Evolutionary conservation across 2,888 invertebrate species (phyloP), one percentile per base, ranked within the genome.

Genomic region (Noctua comes): DNA sequence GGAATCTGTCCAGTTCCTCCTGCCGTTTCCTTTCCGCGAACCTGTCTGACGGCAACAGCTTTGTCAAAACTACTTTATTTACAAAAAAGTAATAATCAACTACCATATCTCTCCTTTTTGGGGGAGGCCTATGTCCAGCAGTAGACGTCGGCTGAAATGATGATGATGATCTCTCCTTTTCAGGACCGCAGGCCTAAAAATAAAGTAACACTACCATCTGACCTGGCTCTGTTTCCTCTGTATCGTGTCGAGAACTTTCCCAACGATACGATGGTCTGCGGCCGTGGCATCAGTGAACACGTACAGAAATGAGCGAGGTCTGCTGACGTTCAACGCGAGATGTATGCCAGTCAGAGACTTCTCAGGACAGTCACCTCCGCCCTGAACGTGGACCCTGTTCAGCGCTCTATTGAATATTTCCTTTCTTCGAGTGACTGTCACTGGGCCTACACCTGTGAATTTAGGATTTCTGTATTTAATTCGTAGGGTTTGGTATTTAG

Each of bases 271-370:
- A 88, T 97, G 97, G 91, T 98, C 98, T 75, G 97, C 97, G 0
- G 98, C 97, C 0, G 98, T 97, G 1, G 98, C 98, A 90, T 98
- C 98, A 3, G 98, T 98, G 92, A 98, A 98, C 46, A 98, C 98
- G 89, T 98, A 98, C 62, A 98, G 96, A 91, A 97, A 98, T 0
- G 98, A 98, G 77, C 97, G 96, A 0, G 98, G 98, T 24, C 97
- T 94, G 64, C 98, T 97, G 18, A 97, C 97, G 88, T 97, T 97
- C 54, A 98, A 93, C 0, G 98, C 98, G 80, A 97, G 92, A 76
- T 97, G 97, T 62, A 98, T 97, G n/a, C 98, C 98, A 0, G 97
- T 96, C 11, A 98, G 92, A 0, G 98, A 97, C 96, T 97, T 98
- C 94, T 98, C 98, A 0, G 98, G 98, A 90, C 98, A 98, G 91